phyloP scores from a whole-genome alignment of 2,797 vertebrate species.

The Eospalax fontanierii region DNA sequence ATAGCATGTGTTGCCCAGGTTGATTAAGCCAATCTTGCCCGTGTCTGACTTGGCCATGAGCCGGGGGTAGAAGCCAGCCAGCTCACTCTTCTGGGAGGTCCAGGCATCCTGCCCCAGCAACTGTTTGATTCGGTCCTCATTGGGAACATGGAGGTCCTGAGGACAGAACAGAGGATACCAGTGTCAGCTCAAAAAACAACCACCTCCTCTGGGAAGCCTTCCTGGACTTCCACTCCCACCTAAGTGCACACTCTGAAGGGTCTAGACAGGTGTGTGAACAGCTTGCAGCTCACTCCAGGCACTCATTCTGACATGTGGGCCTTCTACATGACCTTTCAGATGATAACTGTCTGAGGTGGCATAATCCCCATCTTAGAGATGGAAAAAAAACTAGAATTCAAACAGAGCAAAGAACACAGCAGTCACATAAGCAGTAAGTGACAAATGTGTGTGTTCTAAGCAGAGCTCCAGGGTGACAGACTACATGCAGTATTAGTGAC shows the following conservation, averaged over 20 bases:
- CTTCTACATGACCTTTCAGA: not conserved
- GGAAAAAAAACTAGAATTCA: not conserved
- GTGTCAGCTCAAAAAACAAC: not conserved
- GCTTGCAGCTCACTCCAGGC: not conserved
- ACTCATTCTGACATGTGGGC: not conserved
- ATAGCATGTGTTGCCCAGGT: conserved; percentile 93
- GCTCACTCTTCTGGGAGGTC: conserved; percentile 91
- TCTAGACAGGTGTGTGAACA: not conserved
- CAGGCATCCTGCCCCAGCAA: conserved; percentile 92
- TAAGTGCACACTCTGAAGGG: not conserved
- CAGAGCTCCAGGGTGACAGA: not conserved
- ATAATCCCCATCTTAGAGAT: conserved; percentile 26
- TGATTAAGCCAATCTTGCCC: conserved; percentile 92
- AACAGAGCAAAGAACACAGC: not conserved
- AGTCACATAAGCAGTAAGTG: not conserved
- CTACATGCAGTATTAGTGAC: not conserved
- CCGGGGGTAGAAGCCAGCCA: conserved; percentile 91
- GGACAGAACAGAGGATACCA: not conserved
- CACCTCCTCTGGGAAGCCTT: conserved; percentile 14
- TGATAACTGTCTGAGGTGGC: not conserved
- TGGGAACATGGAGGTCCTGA: conserved; percentile 91
- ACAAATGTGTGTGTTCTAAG: not conserved
- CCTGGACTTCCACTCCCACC: not conserved
- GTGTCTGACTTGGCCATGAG: conserved; percentile 92
- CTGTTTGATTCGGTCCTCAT: conserved; percentile 92